Percentiles rank a stretch among this genome's conserved stretches.
phyloP scores from a whole-genome alignment of 1,140 invertebrate species.

The Drosophila lacteicornis region DNA sequence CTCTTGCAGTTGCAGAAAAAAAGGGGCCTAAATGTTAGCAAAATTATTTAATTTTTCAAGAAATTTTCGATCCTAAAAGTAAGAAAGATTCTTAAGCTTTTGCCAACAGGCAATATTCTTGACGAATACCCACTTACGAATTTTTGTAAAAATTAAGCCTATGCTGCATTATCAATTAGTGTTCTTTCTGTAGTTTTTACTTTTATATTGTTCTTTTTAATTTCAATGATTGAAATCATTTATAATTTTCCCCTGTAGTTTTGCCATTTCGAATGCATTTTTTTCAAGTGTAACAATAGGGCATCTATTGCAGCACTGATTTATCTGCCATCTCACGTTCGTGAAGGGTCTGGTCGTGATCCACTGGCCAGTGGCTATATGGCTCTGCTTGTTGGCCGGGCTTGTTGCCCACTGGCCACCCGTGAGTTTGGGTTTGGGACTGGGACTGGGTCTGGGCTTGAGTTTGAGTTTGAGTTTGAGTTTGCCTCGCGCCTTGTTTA shows the following conservation, averaged over 20 bases:
- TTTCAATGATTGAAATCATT: too few relatives aligned
- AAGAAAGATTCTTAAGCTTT: not conserved
- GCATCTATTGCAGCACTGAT: conserved; percentile 71
- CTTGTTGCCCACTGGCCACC: conserved; percentile 32
- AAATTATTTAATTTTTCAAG: too few relatives aligned
- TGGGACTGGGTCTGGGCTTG: not conserved
- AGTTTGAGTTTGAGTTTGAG: conserved; percentile 4
- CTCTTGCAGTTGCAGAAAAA: not conserved
- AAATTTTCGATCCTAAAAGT: too few relatives aligned
- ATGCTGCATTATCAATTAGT: too few relatives aligned
- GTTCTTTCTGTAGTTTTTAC: too few relatives aligned
- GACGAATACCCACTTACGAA: not conserved
- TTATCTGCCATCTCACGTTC: conserved; percentile 77
- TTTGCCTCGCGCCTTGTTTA: conserved; percentile 54
- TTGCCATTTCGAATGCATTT: not conserved
- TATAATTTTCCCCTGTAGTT: too few relatives aligned
- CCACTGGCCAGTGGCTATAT: conserved; percentile 27
- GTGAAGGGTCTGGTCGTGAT: conserved; percentile 54
- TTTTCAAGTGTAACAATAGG: conserved; percentile 42
- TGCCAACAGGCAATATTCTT: not conserved
- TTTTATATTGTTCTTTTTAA: too few relatives aligned
- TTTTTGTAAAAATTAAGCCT: not conserved
- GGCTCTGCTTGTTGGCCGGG: conserved; percentile 20
- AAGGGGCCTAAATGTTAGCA: too few relatives aligned
- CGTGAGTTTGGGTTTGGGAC: conserved; percentile 5